These are phyloP conservation scores for Drosophila fungiperda DNA, from an alignment of 2,888 invertebrate genomes.

Conservation along the genomic window DNA sequence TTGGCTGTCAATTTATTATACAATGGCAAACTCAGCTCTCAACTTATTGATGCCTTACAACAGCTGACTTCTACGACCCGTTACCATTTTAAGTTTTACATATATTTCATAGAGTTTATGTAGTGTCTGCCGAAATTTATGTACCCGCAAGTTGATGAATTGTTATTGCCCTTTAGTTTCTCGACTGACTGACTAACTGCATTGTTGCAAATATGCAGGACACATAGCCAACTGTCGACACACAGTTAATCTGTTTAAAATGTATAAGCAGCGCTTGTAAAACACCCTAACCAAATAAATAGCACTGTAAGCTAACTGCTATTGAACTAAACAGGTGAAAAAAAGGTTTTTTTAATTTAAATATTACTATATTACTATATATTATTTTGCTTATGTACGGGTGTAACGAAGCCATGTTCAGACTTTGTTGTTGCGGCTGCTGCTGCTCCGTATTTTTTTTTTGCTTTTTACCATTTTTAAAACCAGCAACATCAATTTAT, in stretches of 20 bases:
- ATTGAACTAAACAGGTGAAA: neutral
- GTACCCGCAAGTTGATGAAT: slow-evolving; percentile 1
- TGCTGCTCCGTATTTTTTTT: slow-evolving; percentile 28
- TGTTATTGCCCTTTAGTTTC: slow-evolving; percentile 5
- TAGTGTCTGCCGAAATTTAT: slow-evolving; percentile 9
- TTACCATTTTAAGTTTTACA: neutral
- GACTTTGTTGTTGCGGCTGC: neutral
- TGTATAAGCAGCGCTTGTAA: neutral
- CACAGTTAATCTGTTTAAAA: slow-evolving; percentile 5
- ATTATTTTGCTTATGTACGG: neutral
- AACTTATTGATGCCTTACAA: neutral
- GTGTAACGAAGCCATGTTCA: slow-evolving; percentile 22
- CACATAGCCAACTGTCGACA: neutral
- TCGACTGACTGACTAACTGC: neutral
- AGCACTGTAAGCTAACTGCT: neutral
- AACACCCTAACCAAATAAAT: neutral
- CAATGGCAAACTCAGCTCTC: neutral
- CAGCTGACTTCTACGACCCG: slow-evolving; percentile 10
- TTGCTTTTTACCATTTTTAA: slow-evolving; percentile 52
- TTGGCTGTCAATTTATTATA: neutral
- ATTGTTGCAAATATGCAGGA: slow-evolving; percentile 28
- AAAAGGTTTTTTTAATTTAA: neutral
- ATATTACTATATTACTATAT: neutral
- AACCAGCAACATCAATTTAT: slow-evolving; percentile 72
- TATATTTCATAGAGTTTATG: neutral